Evolutionary conservation across 2,888 invertebrate genomes (phyloP).

Genomic region (Hirudinaria manillensis): DNA sequence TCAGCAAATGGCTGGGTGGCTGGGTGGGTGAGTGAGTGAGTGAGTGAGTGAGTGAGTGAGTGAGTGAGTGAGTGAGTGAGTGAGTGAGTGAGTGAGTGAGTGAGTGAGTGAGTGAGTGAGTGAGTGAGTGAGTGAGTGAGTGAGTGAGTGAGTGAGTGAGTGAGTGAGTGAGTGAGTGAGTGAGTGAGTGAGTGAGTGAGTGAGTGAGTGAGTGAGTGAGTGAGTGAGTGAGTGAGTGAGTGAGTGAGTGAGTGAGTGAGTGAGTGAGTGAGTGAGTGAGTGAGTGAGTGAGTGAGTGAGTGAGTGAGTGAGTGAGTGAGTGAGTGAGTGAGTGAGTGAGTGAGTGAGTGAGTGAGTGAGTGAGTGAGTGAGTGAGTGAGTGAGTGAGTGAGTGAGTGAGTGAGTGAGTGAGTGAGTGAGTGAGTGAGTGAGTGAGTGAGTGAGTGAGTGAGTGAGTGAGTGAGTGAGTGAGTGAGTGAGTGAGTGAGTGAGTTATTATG

Average conservation of each 20-base stretch:
- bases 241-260: constrained; percentile 25
- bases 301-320: constrained; percentile 35
- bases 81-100: constrained; percentile 37
- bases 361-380: constrained; percentile 35
- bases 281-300: constrained; percentile 33
- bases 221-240: constrained; percentile 26
- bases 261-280: constrained; percentile 26
- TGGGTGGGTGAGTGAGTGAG: constrained; percentile 37
- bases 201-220: constrained; percentile 35
- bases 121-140: constrained; percentile 52
- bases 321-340: constrained; percentile 39
- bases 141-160: constrained; percentile 31
- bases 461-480: constrained; percentile 33
- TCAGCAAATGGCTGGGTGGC: constrained; percentile 25
- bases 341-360: constrained; percentile 37
- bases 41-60: constrained; percentile 38
- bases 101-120: constrained; percentile 36
- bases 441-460: constrained; percentile 32
- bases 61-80: constrained; percentile 36
- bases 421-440: constrained; percentile 32
- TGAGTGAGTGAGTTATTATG: constrained; percentile 30
- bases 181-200: constrained; percentile 35
- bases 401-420: constrained; percentile 31
- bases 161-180: constrained; percentile 30
- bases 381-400: constrained; percentile 31